Base-by-base conservation (phyloP, 2,797 vertebrate genomes). In the Paguma larvata region DNA sequence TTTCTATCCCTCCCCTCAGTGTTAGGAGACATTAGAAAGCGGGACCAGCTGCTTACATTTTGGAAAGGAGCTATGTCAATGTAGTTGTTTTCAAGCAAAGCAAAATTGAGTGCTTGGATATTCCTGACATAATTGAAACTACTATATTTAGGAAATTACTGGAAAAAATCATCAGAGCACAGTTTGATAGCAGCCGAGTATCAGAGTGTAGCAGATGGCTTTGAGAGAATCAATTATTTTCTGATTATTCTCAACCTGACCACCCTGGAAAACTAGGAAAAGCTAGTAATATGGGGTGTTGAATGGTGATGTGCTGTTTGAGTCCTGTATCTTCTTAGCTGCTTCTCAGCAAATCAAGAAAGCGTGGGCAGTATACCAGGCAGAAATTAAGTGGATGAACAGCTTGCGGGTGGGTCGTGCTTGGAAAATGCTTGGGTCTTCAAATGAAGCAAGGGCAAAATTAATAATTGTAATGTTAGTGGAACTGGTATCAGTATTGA, bases 401-500 rank as follows among this genome's bases (percentile, higher is more conserved):
- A 89, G 75, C 80, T 82, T 44, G n/a, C 85, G 87, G 51, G 73
- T n/a, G 46, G 46, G 21, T 11, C 78, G 5, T 75, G 7, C 67
- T 85, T 84, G 63, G 65, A 87, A 91, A 68, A 88, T 21, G 48
- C 38, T 86, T 75, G 13, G 3, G 34, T 94, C 77, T 95, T 92
- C 72, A 75, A 70, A 51, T 80, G 84, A 68, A 90, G 62, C 62
- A 82, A n/a, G 48, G n/a, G 63, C 44, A 93, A 92, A 78, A 91
- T 62, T 72, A 68, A 10, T 48, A 27, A n/a, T 13, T 48, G 5
- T 19, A 27, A 70, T 73, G 85, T 90, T 34, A 65, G 53, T 88
- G 48, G 44, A 85, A 85, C 8, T 62, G 23, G 1, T 94, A 46
- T 91, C 80, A 16, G 19, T 70, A 85, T 14, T 41, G 48, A 73